These are phyloP conservation scores for Xyliphius kryptos DNA, from an alignment of 2,113 vertebrate species.

Conservation along the genomic window DNA sequence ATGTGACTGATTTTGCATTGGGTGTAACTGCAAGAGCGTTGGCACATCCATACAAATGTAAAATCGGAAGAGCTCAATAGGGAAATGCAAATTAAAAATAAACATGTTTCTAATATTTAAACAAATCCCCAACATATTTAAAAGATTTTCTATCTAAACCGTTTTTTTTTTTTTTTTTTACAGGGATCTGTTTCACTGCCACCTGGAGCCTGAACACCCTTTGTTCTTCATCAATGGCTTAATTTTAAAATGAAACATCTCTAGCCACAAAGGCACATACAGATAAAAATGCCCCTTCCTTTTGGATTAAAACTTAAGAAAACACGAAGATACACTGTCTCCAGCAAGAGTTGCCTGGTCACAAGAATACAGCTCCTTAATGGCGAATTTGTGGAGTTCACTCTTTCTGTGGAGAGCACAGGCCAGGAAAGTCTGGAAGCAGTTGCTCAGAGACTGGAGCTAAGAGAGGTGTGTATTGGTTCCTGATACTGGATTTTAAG, in stretches of 20 bases:
- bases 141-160: not conserved
- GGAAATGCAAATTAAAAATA: too few relatives aligned
- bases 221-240: constrained; percentile 34
- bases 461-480: constrained; percentile 81
- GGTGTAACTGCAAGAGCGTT: too few relatives aligned
- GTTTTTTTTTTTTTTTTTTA: constrained; percentile 2
- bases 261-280: constrained; percentile 35
- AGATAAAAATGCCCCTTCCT: constrained; percentile 88
- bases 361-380: constrained; percentile 96
- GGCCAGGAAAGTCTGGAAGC: constrained; percentile 98
- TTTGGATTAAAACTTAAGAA: constrained; percentile 97
- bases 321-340: constrained; percentile 95
- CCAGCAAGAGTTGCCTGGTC: constrained; percentile 96
- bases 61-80: too few relatives aligned
- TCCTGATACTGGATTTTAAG: not conserved
- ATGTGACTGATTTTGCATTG: too few relatives aligned
- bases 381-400: constrained; percentile 96
- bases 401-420: constrained; percentile 93
- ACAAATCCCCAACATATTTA: too few relatives aligned
- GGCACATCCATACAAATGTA: too few relatives aligned
- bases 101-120: too few relatives aligned
- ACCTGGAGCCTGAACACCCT: constrained; percentile 12
- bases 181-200: constrained; percentile 25
- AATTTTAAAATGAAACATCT: constrained; percentile 30
- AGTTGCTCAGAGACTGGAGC: constrained; percentile 92